phyloP scores from a whole-genome alignment of 2,797 vertebrate genomes.

The Sebastes kiyomatsui region DNA sequence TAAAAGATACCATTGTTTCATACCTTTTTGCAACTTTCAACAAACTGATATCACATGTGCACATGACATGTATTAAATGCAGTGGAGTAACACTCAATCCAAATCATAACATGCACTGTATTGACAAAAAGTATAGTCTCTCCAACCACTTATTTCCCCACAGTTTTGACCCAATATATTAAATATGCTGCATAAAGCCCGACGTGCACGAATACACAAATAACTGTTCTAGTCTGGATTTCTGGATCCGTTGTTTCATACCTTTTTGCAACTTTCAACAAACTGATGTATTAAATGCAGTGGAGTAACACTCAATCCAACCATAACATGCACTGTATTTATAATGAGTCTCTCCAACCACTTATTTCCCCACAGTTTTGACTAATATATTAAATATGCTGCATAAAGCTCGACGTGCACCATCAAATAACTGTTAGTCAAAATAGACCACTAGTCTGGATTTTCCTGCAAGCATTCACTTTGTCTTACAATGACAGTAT shows the following conservation, averaged over 20 bases:
- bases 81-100: not conserved
- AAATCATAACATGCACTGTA: conserved; percentile 17
- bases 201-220: not conserved
- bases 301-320: not conserved
- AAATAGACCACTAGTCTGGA: not conserved
- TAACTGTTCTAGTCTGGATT: not conserved
- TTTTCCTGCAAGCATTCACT: too few relatives aligned
- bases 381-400: conserved; percentile 25
- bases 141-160: not conserved
- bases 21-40: not conserved
- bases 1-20: not conserved
- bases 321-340: conserved; percentile 3
- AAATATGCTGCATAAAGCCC: conserved; percentile 13
- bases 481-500: not conserved
- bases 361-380: not conserved
- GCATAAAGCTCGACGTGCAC: not conserved
- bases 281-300: not conserved
- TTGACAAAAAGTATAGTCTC: not conserved
- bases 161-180: conserved; percentile 14
- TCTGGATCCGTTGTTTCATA: fast-evolving
- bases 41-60: conserved; percentile 4
- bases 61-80: not conserved
- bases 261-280: not conserved
- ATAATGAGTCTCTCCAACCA: not conserved
- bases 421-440: not conserved